Evolutionary conservation across 2,113 vertebrate genomes (phyloP), one percentile per base, ranked within the genome.

Genomic region (Zootoca vivipara): DNA sequence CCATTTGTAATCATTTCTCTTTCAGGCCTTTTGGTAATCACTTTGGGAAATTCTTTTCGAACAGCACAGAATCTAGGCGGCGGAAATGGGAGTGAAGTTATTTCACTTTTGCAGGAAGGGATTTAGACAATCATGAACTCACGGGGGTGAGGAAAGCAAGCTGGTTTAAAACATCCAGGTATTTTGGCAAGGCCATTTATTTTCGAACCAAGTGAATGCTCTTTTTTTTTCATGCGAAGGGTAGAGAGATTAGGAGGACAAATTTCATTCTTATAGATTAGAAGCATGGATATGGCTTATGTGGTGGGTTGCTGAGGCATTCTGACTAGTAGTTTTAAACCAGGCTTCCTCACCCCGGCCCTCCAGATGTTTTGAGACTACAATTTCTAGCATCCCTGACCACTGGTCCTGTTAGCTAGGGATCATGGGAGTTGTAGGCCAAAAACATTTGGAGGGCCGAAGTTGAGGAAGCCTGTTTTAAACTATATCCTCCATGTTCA

Each of bases 1-100:
- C 93, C 94, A 92, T 96, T 95, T 95, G 92, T 96, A 95, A 95
- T 96, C 85, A 95, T 96, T 96, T 94, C 94, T 95, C 89, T 91
- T 93, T 90, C 79, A 87, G 91, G 73, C 84, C 81, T 93, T 92
- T 94, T 35, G 8, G 24, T 94, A 94, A 95, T 93, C 93, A 93
- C 88, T 92, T 92, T 42, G 65, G 91, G 89, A 95, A 94, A 95
- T 93, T 90, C 82, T 92, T 93, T 95, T 93, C 83, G 83, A 93
- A 87, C 78, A 90, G 83, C 4, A 26, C 75, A 87, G 52, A 42
- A 88, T 92, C 91, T 83, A 90, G 42, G 77, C 42, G 5, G 2
- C 26, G 5, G 40, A 8, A 82, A 80, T 73, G 93, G 84, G 74
- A 94, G 69, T 1, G 2, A 79, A 90, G 58, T 90, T 87, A 83